Conservation (phyloP, 2,888 invertebrate species). For the Tortrix viridana region DNA sequence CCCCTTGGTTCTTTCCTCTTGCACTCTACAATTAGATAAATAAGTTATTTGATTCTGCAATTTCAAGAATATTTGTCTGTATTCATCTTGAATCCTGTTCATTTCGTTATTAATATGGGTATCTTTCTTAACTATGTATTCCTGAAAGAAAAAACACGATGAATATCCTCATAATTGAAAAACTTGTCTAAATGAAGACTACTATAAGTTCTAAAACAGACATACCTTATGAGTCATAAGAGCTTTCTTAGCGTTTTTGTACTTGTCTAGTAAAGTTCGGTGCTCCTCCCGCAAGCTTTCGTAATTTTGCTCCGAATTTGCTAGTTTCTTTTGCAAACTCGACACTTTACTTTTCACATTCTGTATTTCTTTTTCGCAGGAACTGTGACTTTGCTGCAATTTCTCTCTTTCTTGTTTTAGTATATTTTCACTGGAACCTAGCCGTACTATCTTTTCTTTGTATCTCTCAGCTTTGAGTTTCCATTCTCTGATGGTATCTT, state of each 20-base stretch:
- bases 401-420: slow-evolving; percentile 72
- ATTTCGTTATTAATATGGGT: slow-evolving; percentile 86
- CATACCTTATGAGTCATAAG: slow-evolving; percentile 86
- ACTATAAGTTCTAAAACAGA: slow-evolving; percentile 7
- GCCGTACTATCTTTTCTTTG: slow-evolving; percentile 64
- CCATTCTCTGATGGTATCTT: slow-evolving; percentile 65
- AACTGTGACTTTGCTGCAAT: slow-evolving; percentile 60
- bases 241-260: slow-evolving; percentile 86
- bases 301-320: slow-evolving; percentile 69
- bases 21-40: slow-evolving; percentile 69
- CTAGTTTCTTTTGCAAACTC: slow-evolving; percentile 72
- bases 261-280: slow-evolving; percentile 82
- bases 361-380: slow-evolving; percentile 63
- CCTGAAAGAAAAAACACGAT: slow-evolving; percentile 60
- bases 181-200: not conserved
- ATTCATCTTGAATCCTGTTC: slow-evolving; percentile 86
- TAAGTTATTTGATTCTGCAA: slow-evolving; percentile 80
- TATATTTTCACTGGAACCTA: slow-evolving; percentile 67
- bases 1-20: slow-evolving; percentile 64
- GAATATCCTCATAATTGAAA: not conserved
- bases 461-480: slow-evolving; percentile 69
- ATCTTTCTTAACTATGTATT: slow-evolving; percentile 86
- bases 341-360: slow-evolving; percentile 71
- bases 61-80: slow-evolving; percentile 82
- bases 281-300: slow-evolving; percentile 71